Evolutionary conservation across 2,888 invertebrate species (phyloP), one percentile per base, ranked within the genome.

Genomic region (Pinctada fucata): DNA sequence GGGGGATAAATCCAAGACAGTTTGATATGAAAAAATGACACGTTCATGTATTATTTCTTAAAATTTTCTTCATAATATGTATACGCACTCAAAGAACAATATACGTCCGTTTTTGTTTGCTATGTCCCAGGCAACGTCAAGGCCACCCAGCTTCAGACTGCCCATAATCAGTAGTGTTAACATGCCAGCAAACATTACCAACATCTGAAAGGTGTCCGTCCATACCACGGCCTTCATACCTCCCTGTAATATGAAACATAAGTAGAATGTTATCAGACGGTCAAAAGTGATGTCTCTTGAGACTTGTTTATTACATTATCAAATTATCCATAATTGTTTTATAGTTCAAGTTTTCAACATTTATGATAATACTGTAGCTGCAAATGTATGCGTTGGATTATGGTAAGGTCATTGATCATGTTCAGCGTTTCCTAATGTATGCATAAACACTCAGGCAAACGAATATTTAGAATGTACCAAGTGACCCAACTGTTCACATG

Each of bases 141-240:
- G 85, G 3, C 93, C 92, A 8, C 91, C 92, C n/a, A 90, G 84
- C 52, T 91, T 88, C 48, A 88, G 83, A 16, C 90, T 82, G 2
- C 93, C 93, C 48, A 89, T 81, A 47, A 91, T 86, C 6, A 93
- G 82, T 2, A 93, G 87, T 1, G 91, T 88, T 2, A 92, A 69
- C 81, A 93, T 87, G 4, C 92, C 92, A 1, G 90, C 83, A 70
- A 92, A 88, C 80, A 93, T 93, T 5, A 93, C 84, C 3, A 89
- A 76, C 85, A 93, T 92, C 85, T 93, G 93, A 50, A 93, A 86
- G 0, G 92, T 90, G 76, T 93, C 93, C 0, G 93, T 93, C 91
- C 93, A 92, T 76, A 93, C 90, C 50, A 93, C 93, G 2, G 93
- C 93, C 83, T 92, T 92, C 88, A 93, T 93, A 2, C 93, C 93